A percentile compares a stretch with the other conserved stretches of the same genome.
These are phyloP conservation scores for Heliconius ethilla DNA, from an alignment of 2,888 invertebrate genomes.

Conservation along the genomic window DNA sequence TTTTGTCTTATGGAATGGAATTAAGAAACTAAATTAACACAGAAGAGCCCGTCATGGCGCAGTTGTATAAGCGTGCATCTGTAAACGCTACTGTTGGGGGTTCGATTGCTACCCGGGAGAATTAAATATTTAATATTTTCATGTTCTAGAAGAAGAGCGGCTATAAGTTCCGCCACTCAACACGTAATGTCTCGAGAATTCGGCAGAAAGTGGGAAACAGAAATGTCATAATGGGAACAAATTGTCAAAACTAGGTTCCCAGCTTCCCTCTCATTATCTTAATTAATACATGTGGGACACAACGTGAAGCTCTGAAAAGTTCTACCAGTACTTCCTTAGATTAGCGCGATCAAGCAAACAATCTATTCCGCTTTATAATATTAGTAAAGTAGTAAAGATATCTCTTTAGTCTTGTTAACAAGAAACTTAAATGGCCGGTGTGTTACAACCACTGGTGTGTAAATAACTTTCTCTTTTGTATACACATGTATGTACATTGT, in stretches of 20 bases:
- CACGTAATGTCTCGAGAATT: no score
- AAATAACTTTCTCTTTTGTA: constrained; percentile 5
- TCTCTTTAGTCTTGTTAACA: neutral
- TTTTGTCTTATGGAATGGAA: no score
- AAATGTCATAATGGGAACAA: no score
- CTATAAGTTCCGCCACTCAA: no score
- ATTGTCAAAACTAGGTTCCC: no score
- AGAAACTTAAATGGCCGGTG: neutral
- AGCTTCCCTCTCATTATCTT: no score
- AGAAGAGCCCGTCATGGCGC: no score
- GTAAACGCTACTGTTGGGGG: neutral
- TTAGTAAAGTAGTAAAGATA: neutral
- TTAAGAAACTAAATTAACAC: no score
- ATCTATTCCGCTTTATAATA: neutral
- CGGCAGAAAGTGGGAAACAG: no score
- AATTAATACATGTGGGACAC: no score
- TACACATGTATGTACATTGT: neutral
- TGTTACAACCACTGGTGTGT: neutral
- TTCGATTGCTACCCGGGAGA: neutral
- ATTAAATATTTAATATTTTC: neutral
- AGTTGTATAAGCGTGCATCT: neutral
- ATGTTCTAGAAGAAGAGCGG: neutral
- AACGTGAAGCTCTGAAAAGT: no score
- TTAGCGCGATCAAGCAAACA: neutral
- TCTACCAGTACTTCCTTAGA: neutral